phyloP scores from a whole-genome alignment of 2,113 vertebrate genomes.

The Strix aluco region DNA sequence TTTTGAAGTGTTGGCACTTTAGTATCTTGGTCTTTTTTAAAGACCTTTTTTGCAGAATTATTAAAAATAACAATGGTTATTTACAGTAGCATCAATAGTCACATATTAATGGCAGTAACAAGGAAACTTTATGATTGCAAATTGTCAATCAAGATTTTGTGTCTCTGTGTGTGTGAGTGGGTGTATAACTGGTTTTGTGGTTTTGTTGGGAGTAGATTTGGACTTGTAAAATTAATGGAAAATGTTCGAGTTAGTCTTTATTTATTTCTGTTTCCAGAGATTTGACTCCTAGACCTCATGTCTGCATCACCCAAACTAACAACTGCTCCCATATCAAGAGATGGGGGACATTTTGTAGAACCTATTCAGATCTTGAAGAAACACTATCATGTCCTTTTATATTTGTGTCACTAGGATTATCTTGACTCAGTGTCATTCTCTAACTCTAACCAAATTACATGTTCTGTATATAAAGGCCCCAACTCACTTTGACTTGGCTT shows the following conservation, averaged over 20 bases:
- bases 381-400: background rate
- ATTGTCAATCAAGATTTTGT: background rate
- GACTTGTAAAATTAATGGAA: background rate
- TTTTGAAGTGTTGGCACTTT: background rate
- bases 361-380: background rate
- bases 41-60: rapidly evolving
- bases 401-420: background rate
- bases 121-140: background rate
- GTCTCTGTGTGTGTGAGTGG: background rate
- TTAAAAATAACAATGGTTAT: background rate
- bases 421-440: background rate
- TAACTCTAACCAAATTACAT: background rate
- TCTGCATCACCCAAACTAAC: background rate
- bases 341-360: background rate
- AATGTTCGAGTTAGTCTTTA: background rate
- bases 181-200: rapidly evolving
- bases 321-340: background rate
- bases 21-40: background rate
- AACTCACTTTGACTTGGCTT: background rate
- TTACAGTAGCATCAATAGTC: background rate
- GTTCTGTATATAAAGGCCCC: rapidly evolving
- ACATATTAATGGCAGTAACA: background rate
- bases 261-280: background rate
- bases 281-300: background rate
- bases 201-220: background rate